Evolutionary conservation across 92 coral and sea anemone genomes (phyloP).

Genomic region (Pocillopora grandis): DNA sequence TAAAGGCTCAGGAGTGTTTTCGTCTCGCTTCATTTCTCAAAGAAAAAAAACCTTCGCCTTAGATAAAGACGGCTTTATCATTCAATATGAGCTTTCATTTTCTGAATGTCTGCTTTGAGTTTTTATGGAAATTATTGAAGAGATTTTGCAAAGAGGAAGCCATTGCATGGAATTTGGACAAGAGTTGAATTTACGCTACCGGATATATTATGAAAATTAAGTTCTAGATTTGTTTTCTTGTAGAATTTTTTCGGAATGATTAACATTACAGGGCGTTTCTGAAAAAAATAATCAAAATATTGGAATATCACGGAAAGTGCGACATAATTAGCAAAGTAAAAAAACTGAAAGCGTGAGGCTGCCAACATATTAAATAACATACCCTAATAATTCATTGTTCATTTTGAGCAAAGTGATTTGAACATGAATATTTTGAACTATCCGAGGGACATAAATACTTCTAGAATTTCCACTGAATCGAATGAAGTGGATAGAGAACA

Average conservation of each 20-base stretch:
- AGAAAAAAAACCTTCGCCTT: slow-evolving; percentile 12
- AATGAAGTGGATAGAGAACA: too few species aligned
- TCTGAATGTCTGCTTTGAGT: background rate
- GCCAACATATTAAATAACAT: too few species aligned
- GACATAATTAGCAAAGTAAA: too few species aligned
- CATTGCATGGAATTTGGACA: background rate
- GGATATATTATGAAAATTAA: background rate
- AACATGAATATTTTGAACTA: too few species aligned
- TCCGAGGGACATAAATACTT: too few species aligned
- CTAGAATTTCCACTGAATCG: too few species aligned
- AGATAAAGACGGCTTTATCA: background rate
- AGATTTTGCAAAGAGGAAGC: background rate
- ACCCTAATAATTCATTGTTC: too few species aligned
- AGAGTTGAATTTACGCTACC: background rate
- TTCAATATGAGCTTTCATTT: background rate
- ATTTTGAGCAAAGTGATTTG: too few species aligned
- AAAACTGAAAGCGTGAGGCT: too few species aligned
- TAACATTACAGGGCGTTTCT: background rate
- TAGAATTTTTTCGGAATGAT: background rate
- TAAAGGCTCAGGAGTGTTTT: background rate
- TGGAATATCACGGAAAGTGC: background rate
- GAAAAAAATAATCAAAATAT: background rate
- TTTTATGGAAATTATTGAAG: background rate
- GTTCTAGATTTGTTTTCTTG: slow-evolving; percentile 5
- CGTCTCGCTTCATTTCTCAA: slow-evolving; percentile 23